Evolutionary conservation across 2,888 invertebrate species (phyloP), one percentile per base, ranked within the genome.

Genomic region (Blomia tropicalis): DNA sequence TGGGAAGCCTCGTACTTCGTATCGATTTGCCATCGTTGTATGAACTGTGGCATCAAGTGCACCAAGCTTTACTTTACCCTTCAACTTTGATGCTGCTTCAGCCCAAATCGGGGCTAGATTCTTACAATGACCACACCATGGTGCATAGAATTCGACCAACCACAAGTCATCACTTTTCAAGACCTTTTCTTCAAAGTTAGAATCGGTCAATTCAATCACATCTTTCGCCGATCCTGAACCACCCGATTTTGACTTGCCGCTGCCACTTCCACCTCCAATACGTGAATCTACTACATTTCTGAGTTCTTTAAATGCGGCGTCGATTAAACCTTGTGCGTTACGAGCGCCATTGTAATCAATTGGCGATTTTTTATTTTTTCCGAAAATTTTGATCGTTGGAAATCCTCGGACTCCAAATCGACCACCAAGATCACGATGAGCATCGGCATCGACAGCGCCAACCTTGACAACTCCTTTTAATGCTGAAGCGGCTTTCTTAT

Each of bases 321-420:
- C 90, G 25, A 87, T 83, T 69, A 98, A 80, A 17, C 81, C 87
- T 66, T 85, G 82, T 0, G 93, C 92, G 4, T 84, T 86, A 71
- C 96, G 80, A 58, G 81, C 81, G 0, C 91, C 91, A 71, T 83
- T 82, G 75, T 82, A 95, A 66, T 90, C 87, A 41, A 81, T 81
- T 4, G 92, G 89, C 65, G 81, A 82, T 59, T 79, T 79, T 75
- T 92, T 92, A 73, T 87, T 83, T 0, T 79, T 77, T 17, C 36
- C 0, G 74, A 98, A 95, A 53, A 98, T 83, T 75, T 96, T 98
- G 66, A 98, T 83, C 0, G 95, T 91, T 2, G 98, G 98, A 74
- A 93, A 98, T 58, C 96, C 93, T 68, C 80, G 77, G 36, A 98
- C 84, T 44, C 83, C 83, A 76, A 82, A 96, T 70, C 83, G 82